Percentiles rank a stretch among this genome's conserved stretches.
phyloP scores from a whole-genome alignment of 2,113 vertebrate genomes.

The Talpa occidentalis region DNA sequence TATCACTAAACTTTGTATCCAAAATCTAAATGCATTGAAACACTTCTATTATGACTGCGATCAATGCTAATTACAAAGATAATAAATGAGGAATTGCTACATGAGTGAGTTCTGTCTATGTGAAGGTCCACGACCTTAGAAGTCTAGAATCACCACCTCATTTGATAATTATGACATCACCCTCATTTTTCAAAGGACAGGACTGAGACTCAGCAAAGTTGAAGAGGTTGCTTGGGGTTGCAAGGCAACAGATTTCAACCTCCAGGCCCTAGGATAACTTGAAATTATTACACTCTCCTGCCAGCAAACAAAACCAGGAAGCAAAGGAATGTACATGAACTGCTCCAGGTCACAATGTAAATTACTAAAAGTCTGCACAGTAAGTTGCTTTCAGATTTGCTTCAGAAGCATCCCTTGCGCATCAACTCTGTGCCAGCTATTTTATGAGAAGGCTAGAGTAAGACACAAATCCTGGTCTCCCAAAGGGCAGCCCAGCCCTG shows the following conservation, averaged over 20 bases:
- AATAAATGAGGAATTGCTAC: background rate
- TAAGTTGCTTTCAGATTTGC: background rate
- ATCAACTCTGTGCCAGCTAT: background rate
- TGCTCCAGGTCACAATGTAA: background rate
- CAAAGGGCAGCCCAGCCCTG: background rate
- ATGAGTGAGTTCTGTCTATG: background rate
- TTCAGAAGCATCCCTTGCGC: background rate
- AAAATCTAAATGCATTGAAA: background rate
- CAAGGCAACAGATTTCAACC: background rate
- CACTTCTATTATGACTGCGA: background rate
- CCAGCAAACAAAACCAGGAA: background rate
- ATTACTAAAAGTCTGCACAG: background rate
- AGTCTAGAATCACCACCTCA: background rate
- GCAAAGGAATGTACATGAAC: background rate
- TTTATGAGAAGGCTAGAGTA: background rate
- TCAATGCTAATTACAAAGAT: background rate
- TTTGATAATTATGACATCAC: background rate
- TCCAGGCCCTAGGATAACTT: background rate
- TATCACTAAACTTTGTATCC: background rate
- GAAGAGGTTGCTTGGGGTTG: background rate
- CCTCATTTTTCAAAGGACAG: constrained; percentile 6
- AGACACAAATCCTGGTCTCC: background rate
- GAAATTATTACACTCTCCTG: background rate
- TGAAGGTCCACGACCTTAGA: background rate
- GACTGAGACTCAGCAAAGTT: background rate